A percentile compares a stretch with the other conserved stretches of the same genome.
phyloP scores from a whole-genome alignment of 2,113 vertebrate genomes.

The Nycticebus coucang region DNA sequence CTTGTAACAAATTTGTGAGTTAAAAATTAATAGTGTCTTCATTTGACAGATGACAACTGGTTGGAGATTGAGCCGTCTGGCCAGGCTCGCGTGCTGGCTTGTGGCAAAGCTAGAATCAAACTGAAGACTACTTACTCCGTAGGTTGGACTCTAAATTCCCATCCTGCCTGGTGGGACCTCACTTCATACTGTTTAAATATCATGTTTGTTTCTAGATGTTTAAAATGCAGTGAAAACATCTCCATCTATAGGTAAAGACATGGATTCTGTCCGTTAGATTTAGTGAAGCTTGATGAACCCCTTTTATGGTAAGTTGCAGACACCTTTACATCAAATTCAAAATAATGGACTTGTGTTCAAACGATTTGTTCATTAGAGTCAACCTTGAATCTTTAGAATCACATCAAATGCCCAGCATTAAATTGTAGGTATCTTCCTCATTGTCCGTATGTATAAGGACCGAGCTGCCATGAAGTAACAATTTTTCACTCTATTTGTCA shows the following conservation, averaged over 20 bases:
- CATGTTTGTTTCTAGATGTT: neutral
- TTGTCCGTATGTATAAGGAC: neutral
- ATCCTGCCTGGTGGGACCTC: neutral
- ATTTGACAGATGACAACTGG: neutral
- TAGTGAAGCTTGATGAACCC: neutral
- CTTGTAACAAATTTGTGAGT: neutral
- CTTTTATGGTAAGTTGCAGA: neutral
- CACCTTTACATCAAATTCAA: neutral
- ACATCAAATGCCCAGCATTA: neutral
- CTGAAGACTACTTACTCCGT: neutral
- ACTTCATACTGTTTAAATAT: neutral
- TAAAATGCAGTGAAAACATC: neutral
- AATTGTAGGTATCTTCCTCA: neutral
- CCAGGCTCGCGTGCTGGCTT: neutral
- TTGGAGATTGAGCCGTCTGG: neutral
- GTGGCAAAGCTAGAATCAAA: neutral
- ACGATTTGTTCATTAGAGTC: neutral
- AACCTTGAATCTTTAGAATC: neutral
- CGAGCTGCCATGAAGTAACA: neutral
- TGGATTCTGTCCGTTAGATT: neutral
- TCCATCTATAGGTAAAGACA: neutral
- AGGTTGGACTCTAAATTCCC: neutral
- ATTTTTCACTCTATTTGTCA: neutral
- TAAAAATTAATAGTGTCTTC: neutral
- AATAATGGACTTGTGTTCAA: neutral